These are phyloP conservation scores for Brachirus orientalis DNA, from an alignment of 2,113 vertebrate genomes.

Conservation along the genomic window DNA sequence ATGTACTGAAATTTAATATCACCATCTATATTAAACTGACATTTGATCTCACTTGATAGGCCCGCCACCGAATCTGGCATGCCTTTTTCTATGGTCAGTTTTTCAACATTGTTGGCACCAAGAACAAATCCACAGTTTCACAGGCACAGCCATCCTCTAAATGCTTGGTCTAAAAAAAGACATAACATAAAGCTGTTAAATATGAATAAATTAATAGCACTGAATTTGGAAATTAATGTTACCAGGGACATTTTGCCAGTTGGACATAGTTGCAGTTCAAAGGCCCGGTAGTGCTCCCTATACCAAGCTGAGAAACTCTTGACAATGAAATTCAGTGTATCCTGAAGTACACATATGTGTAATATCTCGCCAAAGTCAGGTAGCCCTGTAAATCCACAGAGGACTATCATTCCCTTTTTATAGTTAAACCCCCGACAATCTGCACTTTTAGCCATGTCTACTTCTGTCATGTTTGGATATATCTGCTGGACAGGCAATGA, in stretches of 20 bases:
- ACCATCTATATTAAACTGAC: background rate
- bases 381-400: background rate
- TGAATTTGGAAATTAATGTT: too few relatives aligned
- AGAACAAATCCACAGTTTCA: background rate
- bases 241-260: conserved; percentile 5
- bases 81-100: background rate
- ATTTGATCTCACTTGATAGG: conserved; percentile 1
- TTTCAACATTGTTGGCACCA: conserved; percentile 4
- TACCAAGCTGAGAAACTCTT: background rate
- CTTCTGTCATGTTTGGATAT: background rate
- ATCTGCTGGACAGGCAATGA: background rate
- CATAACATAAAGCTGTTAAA: too few relatives aligned
- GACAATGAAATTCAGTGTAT: conserved; percentile 3
- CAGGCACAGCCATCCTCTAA: background rate
- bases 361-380: conserved; percentile 2
- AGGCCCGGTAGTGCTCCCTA: conserved; percentile 10
- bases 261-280: conserved; percentile 16
- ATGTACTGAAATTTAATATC: background rate
- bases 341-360: background rate
- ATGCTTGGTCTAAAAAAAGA: background rate
- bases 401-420: background rate
- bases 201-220: too few relatives aligned
- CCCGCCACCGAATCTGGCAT: background rate
- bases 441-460: background rate
- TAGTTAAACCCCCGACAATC: background rate